These are phyloP conservation scores for Stenodema calcarata DNA, from an alignment of 2,888 invertebrate species.

Conservation along the genomic window DNA sequence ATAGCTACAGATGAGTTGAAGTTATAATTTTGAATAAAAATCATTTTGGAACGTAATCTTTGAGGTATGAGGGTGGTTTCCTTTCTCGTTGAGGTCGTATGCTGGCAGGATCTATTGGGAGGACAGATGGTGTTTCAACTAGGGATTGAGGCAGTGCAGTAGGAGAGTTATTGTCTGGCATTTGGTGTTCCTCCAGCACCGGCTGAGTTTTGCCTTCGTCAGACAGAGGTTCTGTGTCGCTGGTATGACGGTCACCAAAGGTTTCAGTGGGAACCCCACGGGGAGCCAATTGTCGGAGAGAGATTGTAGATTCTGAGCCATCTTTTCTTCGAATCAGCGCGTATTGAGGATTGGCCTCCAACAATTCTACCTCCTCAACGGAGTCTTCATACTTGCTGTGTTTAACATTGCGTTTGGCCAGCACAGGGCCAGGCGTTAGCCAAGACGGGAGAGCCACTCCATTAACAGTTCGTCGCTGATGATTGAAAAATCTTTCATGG, in stretches of 20 bases:
- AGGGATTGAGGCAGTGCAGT: neutral
- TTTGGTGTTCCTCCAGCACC: too few species aligned
- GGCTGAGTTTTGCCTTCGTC: too few species aligned
- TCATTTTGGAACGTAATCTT: neutral
- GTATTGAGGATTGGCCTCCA: slow-evolving; percentile 53
- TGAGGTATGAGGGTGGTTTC: neutral
- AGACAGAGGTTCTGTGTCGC: neutral
- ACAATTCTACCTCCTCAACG: slow-evolving; percentile 53
- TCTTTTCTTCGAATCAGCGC: slow-evolving; percentile 8
- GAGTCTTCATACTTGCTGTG: slow-evolving; percentile 45
- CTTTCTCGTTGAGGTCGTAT: neutral
- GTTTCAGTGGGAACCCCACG: neutral
- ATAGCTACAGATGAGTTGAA: too few species aligned
- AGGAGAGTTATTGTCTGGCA: neutral
- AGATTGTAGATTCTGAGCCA: neutral
- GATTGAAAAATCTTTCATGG: neutral
- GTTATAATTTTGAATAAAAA: too few species aligned
- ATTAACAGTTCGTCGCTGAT: neutral
- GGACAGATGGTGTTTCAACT: neutral
- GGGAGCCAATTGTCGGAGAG: neutral
- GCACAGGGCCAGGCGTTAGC: neutral
- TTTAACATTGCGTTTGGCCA: neutral
- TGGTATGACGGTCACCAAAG: neutral
- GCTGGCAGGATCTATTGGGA: neutral
- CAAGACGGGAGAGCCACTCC: neutral